phyloP scores from a whole-genome alignment of 2,888 invertebrate species.

The Nymphalis polychloros region DNA sequence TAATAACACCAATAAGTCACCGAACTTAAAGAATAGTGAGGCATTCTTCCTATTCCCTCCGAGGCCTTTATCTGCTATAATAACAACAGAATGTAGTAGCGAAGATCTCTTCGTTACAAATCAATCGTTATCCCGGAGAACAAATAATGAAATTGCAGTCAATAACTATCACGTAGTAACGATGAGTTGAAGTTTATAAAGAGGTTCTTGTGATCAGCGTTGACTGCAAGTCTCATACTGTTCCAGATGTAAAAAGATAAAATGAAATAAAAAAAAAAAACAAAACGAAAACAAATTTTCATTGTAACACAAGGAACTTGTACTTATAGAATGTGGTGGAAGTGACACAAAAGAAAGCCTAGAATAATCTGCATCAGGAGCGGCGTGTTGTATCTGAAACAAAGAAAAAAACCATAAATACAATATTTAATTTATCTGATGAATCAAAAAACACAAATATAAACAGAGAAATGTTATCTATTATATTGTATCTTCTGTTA shows the following conservation, averaged over 20 bases:
- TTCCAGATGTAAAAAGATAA: slow-evolving; percentile 46
- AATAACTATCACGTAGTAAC: slow-evolving; percentile 59
- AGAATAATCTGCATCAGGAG: slow-evolving; percentile 53
- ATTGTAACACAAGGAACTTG: slow-evolving; percentile 56
- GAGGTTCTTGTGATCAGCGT: slow-evolving; percentile 55
- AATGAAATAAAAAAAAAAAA: slow-evolving; percentile 31
- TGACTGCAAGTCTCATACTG: slow-evolving; percentile 58
- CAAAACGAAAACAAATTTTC: slow-evolving; percentile 41
- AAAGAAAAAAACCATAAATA: slow-evolving; percentile 43
- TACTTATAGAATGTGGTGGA: slow-evolving; percentile 43
- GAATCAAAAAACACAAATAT: not conserved
- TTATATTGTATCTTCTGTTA: too few relatives aligned
- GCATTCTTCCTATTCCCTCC: slow-evolving; percentile 68
- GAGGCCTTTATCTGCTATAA: slow-evolving; percentile 57
- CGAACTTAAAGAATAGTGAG: slow-evolving; percentile 58
- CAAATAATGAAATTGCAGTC: slow-evolving; percentile 58
- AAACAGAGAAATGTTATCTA: not conserved
- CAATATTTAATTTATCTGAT: not conserved
- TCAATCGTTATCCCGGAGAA: slow-evolving; percentile 50
- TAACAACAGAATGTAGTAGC: slow-evolving; percentile 39
- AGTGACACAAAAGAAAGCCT: slow-evolving; percentile 20
- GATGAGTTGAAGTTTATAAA: slow-evolving; percentile 35
- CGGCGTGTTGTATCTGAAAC: slow-evolving; percentile 68
- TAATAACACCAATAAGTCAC: slow-evolving; percentile 50
- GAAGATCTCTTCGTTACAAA: slow-evolving; percentile 53